Conservation (phyloP, 2,888 invertebrate species). For the Odontocerum albicorne region DNA sequence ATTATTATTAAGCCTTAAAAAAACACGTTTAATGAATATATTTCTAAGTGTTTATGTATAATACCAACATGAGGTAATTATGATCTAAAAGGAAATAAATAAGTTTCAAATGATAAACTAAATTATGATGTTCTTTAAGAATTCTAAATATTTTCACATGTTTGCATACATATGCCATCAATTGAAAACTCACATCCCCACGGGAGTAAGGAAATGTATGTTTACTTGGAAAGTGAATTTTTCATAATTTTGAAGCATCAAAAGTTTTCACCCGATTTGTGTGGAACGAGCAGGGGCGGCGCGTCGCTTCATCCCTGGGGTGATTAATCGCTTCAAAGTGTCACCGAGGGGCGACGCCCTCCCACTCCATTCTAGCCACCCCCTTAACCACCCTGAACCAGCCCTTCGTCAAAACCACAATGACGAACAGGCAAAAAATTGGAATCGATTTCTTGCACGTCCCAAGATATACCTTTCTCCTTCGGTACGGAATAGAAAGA, state of each 20-base stretch:
- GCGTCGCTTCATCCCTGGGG: conserved; percentile 15
- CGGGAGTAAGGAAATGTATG: not conserved
- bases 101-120: no score
- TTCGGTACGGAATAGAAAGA: no score
- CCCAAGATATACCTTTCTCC: not conserved
- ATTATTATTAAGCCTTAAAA: no score
- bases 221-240: not conserved
- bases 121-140: no score
- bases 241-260: conserved; percentile 3
- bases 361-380: not conserved
- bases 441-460: conserved; percentile 18
- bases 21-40: no score
- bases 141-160: no score
- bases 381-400: conserved; percentile 2
- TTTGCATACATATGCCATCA: no score
- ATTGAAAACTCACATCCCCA: no score
- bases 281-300: conserved; percentile 13
- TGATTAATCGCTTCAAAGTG: conserved; percentile 35
- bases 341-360: conserved; percentile 21
- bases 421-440: conserved; percentile 24
- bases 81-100: no score
- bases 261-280: conserved; percentile 8
- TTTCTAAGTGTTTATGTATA: no score
- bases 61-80: no score
- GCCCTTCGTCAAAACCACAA: conserved; percentile 22